Evolutionary conservation across 2,888 invertebrate species (phyloP), one percentile per base, ranked within the genome.

Genomic region (Ophonus ardosiacus): DNA sequence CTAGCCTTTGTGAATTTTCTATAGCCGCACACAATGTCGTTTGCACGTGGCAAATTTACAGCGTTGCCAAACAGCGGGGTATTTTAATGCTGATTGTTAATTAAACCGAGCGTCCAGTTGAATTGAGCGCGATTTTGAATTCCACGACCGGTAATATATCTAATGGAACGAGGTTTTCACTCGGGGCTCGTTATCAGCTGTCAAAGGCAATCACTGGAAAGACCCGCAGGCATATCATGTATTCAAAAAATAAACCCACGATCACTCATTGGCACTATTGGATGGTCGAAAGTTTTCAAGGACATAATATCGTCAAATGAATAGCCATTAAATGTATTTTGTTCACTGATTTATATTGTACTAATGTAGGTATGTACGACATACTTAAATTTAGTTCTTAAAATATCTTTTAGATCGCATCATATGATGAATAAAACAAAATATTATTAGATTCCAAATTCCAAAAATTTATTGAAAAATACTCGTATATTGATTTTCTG

Each of bases 51-150:
- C 68, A 68, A 68, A 68, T 56, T 76, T 76, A 56, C 76, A 76
- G 43, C 76, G 76, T 74, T 83, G 38, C 76, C 40, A 76, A 83
- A 74, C 76, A 59, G 76, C 61, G 17, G 15, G 59, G 76, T 76
- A 76, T 83, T 83, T 76, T 76, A 76, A 76, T 83, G 61, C 40
- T 76, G 76, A 83, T 83, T 76, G 83, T 76, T 83, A 82, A 82
- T 82, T 82, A 82, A 82, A 74, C 82, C 82, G 59, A 40, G 17
- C 51, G 68, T 81, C 63, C 81, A 71, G 43, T 40, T 71, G 38
- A 71, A 71, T 40, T 71, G 71, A 71, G 71, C 71, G 71, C 71
- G 38, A 71, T 71, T 71, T 71, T 71, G 71, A 40, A 43, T 71
- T 71, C 38, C 17, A 71, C 71, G 15, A n/a, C 43, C 17, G 71